Evolutionary conservation across 2,113 vertebrate genomes (phyloP), one percentile per base, ranked within the genome.

Genomic region (Lynx canadensis): DNA sequence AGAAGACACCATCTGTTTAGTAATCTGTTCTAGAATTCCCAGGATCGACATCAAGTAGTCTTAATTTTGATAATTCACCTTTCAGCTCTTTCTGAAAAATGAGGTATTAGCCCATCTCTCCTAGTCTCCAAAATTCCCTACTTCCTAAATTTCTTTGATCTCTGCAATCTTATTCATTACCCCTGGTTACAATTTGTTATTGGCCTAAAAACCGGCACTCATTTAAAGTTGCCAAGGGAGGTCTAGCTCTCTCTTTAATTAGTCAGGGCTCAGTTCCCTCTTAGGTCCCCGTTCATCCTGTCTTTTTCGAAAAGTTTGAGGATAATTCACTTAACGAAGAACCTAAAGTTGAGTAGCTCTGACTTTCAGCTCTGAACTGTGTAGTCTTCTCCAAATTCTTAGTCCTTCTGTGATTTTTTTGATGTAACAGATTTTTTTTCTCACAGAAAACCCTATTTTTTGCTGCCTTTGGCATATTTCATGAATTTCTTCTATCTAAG

Each of bases 11-110:
- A 97, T 96, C 93, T 97, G 96, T 55, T 92, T 94, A 76, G 82
- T 96, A 71, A 97, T 97, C 85, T 95, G 95, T 86, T 96, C 89
- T 95, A 97, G 78, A 96, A 89, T 94, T 94, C 94, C 96, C 73
- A 80, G 87, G 31, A 86, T 48, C 68, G 95, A 63, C 81, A 78
- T 88, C 57, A 91, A 96, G 84, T 38, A 85, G 38, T 69, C 68
- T 86, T 69, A 27, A 83, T 63, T 92, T 92, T 41, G 41, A 6
- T 45, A 96, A 76, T 89, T 82, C 55, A 95, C 74, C 78, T 96
- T 93, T 78, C 52, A 89, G 19, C 48, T 60, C 50, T 76, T 97
- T 94, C 65, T 90, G 91, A 69, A 90, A 96, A 93, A 60, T 45
- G 33, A 79, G 48, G 55, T 83, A 55, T 81, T 85, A 71, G 33